These are phyloP conservation scores for Oxyura jamaicensis DNA, from an alignment of 2,113 vertebrate genomes.

Conservation along the genomic window DNA sequence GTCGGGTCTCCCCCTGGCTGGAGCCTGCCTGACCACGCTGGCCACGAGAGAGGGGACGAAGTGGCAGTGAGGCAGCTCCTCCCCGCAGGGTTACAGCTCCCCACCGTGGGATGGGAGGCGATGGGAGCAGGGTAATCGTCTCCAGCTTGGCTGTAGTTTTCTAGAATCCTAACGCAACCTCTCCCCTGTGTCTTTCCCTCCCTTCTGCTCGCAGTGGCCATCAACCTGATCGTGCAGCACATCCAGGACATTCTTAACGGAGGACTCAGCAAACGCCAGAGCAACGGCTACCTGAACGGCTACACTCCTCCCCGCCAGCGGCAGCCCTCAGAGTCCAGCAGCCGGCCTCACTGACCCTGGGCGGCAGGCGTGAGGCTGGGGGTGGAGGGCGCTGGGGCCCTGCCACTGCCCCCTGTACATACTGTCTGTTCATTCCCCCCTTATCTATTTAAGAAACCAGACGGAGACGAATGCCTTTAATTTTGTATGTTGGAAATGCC, in stretches of 20 bases:
- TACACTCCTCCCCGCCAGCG: slow-evolving; percentile 84
- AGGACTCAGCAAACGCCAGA: slow-evolving; percentile 90
- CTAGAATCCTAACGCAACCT: not conserved
- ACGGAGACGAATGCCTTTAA: slow-evolving; percentile 68
- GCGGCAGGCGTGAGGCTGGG: not conserved
- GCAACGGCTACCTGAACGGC: slow-evolving; percentile 86
- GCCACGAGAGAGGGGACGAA: not conserved
- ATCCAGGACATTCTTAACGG: slow-evolving; percentile 98
- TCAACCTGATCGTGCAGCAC: slow-evolving; percentile 98
- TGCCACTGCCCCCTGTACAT: slow-evolving; percentile 40
- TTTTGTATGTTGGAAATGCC: slow-evolving; percentile 64
- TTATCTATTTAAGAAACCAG: slow-evolving; percentile 74
- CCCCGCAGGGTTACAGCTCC: not conserved
- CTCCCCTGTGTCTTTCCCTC: not conserved
- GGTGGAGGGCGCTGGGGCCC: not conserved
- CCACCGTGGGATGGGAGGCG: not conserved
- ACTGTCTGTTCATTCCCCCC: slow-evolving; percentile 36
- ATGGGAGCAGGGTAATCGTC: not conserved
- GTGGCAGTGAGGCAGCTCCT: not conserved
- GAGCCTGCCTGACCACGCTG: not conserved
- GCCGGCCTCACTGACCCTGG: slow-evolving; percentile 90
- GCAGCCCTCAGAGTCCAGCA: slow-evolving; percentile 91
- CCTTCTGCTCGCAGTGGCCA: slow-evolving; percentile 85
- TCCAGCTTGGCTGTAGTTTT: not conserved
- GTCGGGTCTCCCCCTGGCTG: not conserved